A percentile compares a stretch with the other conserved stretches of the same genome.
These are phyloP conservation scores for Tokudaia muenninki DNA, from an alignment of 2,797 vertebrate species.

Conservation along the genomic window DNA sequence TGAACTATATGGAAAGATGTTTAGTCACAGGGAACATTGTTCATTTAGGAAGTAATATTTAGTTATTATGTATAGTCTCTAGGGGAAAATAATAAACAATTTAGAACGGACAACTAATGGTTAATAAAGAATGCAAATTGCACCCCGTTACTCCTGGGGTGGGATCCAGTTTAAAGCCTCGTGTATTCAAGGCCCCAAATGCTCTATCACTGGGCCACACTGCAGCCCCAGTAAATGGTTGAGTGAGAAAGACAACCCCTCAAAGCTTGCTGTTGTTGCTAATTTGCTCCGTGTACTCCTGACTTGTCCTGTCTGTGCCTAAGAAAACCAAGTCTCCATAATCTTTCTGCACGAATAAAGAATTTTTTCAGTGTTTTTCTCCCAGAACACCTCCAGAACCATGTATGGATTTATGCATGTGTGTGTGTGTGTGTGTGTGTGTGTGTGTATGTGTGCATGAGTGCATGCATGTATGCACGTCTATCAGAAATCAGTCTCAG, in stretches of 20 bases:
- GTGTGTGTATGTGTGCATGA: no score
- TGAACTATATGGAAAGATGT: background rate
- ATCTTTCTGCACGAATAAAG: background rate
- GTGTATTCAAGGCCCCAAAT: no score
- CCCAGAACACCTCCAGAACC: background rate
- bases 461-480: background rate
- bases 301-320: background rate
- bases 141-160: background rate
- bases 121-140: conserved; percentile 33
- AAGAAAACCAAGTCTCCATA: background rate
- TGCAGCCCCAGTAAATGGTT: background rate
- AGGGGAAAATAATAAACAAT: background rate
- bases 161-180: background rate
- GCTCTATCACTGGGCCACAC: background rate
- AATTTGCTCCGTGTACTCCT: background rate
- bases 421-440: background rate
- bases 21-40: background rate
- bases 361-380: conserved; percentile 39
- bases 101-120: conserved; percentile 40
- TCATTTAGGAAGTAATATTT: conserved; percentile 28
- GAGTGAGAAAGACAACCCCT: background rate
- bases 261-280: background rate
- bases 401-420: background rate
- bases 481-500: background rate
- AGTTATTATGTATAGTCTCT: background rate